Evolutionary conservation across 2,113 vertebrate genomes (phyloP).

Genomic region (Albula goreensis): DNA sequence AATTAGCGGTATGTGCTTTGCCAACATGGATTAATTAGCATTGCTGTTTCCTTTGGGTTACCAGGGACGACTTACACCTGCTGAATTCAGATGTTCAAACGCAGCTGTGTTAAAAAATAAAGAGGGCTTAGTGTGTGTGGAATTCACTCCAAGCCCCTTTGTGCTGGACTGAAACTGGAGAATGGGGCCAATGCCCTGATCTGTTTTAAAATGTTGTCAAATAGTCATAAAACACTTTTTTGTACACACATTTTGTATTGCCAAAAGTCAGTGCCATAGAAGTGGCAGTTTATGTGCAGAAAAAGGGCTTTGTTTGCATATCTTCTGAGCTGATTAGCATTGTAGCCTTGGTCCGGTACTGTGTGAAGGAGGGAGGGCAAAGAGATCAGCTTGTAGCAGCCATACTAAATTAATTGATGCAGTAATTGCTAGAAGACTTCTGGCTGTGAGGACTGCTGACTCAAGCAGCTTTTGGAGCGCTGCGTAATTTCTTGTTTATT

Average conservation of each 20-base stretch:
- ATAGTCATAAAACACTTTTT: neutral
- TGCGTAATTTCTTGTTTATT: slow-evolving; percentile 1
- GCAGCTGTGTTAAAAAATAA: neutral
- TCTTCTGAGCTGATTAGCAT: neutral
- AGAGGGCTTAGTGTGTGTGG: neutral
- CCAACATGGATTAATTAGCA: no score
- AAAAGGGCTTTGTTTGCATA: neutral
- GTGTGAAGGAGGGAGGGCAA: slow-evolving; percentile 18
- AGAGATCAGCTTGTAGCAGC: neutral
- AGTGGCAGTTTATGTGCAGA: neutral
- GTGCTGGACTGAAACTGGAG: neutral
- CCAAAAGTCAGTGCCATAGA: neutral
- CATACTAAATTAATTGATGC: slow-evolving; percentile 36
- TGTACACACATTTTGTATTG: neutral
- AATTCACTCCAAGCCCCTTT: neutral
- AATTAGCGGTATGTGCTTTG: neutral
- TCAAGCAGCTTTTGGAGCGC: neutral
- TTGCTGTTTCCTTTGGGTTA: no score
- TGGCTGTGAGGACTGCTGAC: slow-evolving; percentile 16
- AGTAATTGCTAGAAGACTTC: slow-evolving; percentile 47
- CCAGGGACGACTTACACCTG: neutral
- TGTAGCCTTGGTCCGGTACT: neutral
- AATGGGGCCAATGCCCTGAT: neutral
- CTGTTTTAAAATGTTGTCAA: slow-evolving; percentile 21
- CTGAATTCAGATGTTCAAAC: neutral